phyloP scores from a whole-genome alignment of 2,888 invertebrate genomes.

The Norana najaformis region DNA sequence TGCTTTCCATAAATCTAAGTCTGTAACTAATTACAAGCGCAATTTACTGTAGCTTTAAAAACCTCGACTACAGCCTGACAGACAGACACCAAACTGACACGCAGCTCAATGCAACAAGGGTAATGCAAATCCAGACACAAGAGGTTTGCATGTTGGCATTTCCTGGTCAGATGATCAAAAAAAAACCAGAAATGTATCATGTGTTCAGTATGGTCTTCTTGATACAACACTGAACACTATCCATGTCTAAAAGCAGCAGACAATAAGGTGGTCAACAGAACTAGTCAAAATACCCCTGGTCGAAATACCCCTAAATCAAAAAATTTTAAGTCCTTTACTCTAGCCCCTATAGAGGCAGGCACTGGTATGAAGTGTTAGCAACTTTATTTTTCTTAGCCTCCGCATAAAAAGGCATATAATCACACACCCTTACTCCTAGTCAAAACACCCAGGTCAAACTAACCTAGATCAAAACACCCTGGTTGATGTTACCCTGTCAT shows the following conservation, averaged over 20 bases:
- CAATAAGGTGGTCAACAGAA: not conserved
- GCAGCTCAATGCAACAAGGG: not conserved
- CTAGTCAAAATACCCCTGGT: not conserved
- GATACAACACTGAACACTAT: not conserved
- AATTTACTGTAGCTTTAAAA: not conserved
- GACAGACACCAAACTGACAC: not conserved
- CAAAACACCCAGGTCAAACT: too few relatives aligned
- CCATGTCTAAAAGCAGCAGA: not conserved
- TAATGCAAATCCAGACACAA: not conserved
- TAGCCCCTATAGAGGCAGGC: too few relatives aligned
- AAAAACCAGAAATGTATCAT: too few relatives aligned
- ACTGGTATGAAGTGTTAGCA: too few relatives aligned
- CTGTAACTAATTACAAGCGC: not conserved
- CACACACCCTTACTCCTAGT: too few relatives aligned
- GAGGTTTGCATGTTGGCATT: not conserved
- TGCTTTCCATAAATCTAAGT: not conserved
- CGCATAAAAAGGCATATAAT: too few relatives aligned
- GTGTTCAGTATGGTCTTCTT: not conserved
- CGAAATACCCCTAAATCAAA: too few relatives aligned
- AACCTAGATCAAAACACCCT: too few relatives aligned
- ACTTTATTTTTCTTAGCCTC: too few relatives aligned
- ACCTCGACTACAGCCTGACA: not conserved
- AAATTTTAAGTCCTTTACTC: too few relatives aligned
- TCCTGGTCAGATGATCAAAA: conserved; percentile 13
- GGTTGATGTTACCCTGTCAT: not conserved